phyloP scores from a whole-genome alignment of 2,113 vertebrate genomes.

The Dendropsophus ebraccatus region DNA sequence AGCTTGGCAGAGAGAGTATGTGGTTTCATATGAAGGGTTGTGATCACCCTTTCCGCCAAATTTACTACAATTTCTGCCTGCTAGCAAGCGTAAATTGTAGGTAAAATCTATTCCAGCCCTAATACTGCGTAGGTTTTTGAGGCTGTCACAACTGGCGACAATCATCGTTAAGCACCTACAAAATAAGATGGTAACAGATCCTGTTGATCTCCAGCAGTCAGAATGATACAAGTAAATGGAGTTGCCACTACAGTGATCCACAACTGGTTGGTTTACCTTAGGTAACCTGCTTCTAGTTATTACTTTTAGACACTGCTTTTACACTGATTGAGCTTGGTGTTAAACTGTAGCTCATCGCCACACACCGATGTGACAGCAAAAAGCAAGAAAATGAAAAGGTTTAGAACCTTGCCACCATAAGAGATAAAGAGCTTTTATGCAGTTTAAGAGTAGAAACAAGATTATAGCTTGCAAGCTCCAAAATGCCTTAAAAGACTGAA shows the following conservation, averaged over 20 bases:
- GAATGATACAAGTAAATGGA: too few species aligned
- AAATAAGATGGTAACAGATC: neutral
- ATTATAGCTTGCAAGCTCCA: constrained; percentile 22
- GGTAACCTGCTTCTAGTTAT: neutral
- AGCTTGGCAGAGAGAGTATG: too few species aligned
- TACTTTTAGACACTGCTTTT: neutral
- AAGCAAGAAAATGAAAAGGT: neutral
- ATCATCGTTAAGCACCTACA: neutral
- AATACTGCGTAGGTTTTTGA: too few species aligned
- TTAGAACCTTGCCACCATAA: neutral
- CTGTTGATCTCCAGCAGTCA: neutral
- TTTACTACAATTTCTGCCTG: too few species aligned
- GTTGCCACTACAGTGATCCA: neutral
- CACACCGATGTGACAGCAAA: neutral
- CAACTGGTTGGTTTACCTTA: neutral
- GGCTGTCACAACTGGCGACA: too few species aligned
- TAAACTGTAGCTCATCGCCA: neutral
- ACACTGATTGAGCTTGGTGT: neutral
- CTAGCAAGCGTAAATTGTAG: too few species aligned
- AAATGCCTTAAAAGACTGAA: constrained; percentile 6
- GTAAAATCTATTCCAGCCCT: too few species aligned
- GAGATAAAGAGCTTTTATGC: constrained; percentile 14
- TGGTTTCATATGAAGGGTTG: too few species aligned
- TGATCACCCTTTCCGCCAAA: too few species aligned
- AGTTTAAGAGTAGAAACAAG: constrained; percentile 5